Percentiles rank a stretch among this genome's conserved stretches.
These are phyloP conservation scores for Aotus griseimembra DNA, from an alignment of 2,797 vertebrate genomes.

Conservation along the genomic window DNA sequence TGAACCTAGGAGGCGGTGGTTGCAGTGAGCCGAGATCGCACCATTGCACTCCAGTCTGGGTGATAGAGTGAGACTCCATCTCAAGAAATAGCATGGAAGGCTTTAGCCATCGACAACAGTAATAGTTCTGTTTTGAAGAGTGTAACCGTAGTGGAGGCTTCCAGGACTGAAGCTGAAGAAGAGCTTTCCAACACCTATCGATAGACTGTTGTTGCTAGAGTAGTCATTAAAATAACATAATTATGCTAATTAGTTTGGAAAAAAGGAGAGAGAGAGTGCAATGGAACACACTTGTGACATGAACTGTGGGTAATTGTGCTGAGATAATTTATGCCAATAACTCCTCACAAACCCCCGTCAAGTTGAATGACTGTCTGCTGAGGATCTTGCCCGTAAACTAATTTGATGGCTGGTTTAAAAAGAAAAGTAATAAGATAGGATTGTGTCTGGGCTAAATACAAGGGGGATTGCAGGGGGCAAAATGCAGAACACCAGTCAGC, in stretches of 20 bases:
- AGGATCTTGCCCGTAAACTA: background rate
- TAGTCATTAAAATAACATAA: conserved; percentile 59
- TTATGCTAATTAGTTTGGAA: conserved; percentile 55
- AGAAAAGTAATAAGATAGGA: background rate
- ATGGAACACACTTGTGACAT: background rate
- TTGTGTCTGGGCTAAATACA: background rate
- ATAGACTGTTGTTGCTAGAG: background rate
- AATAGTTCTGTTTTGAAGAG: background rate
- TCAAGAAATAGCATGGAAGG: background rate
- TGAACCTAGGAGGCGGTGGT: too few species aligned
- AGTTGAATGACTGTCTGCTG: background rate
- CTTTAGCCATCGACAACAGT: background rate
- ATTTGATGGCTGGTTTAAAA: background rate
- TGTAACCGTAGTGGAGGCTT: background rate
- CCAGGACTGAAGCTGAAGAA: background rate
- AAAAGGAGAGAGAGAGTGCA: background rate
- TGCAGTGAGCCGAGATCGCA: too few species aligned
- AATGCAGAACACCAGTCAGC: background rate
- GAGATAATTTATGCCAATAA: conserved; percentile 15
- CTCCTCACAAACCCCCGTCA: background rate
- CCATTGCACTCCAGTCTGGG: too few species aligned
- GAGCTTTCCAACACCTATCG: background rate
- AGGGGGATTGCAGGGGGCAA: background rate
- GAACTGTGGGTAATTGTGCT: background rate
- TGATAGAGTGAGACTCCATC: too few species aligned